phyloP scores from a whole-genome alignment of 35 echinoderm and acorn worm genomes.

The Acanthaster planci region DNA sequence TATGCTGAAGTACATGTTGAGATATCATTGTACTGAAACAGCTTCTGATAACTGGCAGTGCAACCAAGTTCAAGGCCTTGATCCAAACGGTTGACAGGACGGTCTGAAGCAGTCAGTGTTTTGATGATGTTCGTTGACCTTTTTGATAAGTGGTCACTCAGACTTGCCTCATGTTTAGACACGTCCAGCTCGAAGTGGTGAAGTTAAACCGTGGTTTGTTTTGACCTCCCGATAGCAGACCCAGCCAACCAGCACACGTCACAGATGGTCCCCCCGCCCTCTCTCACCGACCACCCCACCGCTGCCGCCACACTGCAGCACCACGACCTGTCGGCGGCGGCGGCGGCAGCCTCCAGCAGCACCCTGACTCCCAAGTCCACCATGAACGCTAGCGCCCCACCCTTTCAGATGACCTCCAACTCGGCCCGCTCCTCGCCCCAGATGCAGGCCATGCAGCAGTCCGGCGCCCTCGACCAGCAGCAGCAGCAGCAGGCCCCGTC shows the following conservation, averaged over 20 bases:
- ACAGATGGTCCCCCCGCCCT: constrained; percentile 6
- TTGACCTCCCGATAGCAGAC: neutral
- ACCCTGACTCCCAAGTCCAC: constrained; percentile 67
- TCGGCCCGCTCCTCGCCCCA: constrained; percentile 70
- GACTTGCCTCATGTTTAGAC: too few relatives aligned
- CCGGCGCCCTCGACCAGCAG: neutral
- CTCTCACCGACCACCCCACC: neutral
- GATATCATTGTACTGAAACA: too few relatives aligned
- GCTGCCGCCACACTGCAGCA: neutral
- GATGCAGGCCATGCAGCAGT: constrained; percentile 58
- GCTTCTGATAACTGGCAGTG: too few relatives aligned
- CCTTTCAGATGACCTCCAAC: constrained; percentile 79
- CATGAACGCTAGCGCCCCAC: constrained; percentile 88
- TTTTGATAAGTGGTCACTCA: too few relatives aligned
- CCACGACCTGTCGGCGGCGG: neutral
- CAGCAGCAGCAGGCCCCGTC: neutral
- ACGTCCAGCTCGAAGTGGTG: too few relatives aligned
- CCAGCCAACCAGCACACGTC: neutral
- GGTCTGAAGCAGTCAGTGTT: too few relatives aligned
- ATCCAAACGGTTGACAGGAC: too few relatives aligned
- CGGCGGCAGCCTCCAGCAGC: constrained; percentile 11
- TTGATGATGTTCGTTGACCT: too few relatives aligned
- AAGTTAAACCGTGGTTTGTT: too few relatives aligned
- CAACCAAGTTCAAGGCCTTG: too few relatives aligned
- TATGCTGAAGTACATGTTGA: too few relatives aligned